Base-by-base conservation (phyloP, 2,113 vertebrate species). In the Lipophrys pholis region DNA sequence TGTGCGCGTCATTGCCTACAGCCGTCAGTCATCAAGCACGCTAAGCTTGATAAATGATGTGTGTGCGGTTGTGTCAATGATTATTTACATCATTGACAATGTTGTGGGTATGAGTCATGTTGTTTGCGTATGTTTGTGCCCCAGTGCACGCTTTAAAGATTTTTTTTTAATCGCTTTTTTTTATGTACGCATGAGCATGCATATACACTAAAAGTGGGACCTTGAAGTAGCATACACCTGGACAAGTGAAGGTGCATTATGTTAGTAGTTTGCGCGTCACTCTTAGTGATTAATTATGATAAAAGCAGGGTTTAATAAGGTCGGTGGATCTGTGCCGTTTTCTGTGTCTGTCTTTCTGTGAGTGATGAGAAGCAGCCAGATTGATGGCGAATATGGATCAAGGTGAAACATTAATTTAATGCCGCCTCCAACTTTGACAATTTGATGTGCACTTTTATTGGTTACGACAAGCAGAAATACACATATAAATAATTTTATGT, bases 41-140 rank as follows among this genome's bases (percentile, higher is more conserved):
- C 71, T 76, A 73, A 64, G 73, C 73, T 83, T 84, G 59, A 90
- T 89, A 78, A 90, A 90, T 89, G 82, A 88, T 89, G 65, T 78
- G 84, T 73, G 69, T 73, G 75, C 59, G 36, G 40, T 52, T 78
- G 73, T 81, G 78, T 87, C 83, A 84, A 69, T 87, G 71, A 77
- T 73, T 87, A 80, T 85, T 84, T 87, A 63, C 70, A 78, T 90
- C 83, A 78, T 49, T 48, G 68, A 41, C 41, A 62, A 46, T 43
- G 58, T 60, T 38, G 65, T 45, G 57, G 11, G 63, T 58, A 36
- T 55, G 73, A 85, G 54, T 83, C 73, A 49, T 72, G 82, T 52
- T 78, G 63, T 83, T 51, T 66, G 12, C 49, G 35, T 55, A 30
- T 52, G 12, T 39, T 50, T 73, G 16, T 55, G 54, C 66, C 12